Percentiles rank a stretch among this genome's conserved stretches.
phyloP scores from a whole-genome alignment of 2,797 vertebrate genomes.

The Liasis olivaceus region DNA sequence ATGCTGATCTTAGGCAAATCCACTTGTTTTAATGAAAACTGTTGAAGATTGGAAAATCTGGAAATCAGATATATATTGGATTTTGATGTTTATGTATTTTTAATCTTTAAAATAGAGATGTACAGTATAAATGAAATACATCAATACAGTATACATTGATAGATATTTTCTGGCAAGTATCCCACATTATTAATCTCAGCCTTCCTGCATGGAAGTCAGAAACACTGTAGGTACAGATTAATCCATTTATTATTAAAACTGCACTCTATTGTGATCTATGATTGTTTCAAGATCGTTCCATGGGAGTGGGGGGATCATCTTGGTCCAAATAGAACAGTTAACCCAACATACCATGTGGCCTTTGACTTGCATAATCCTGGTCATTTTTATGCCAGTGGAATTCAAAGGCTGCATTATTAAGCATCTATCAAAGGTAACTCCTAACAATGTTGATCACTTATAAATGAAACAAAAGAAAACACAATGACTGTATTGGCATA shows the following conservation, averaged over 20 bases:
- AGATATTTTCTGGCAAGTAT: not conserved
- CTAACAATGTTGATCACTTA: not conserved
- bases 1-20: not conserved
- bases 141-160: not conserved
- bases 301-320: not conserved
- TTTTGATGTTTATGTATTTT: not conserved
- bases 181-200: not conserved
- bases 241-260: not conserved
- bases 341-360: not conserved
- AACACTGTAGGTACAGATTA: not conserved
- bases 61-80: not conserved
- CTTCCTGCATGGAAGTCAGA: not conserved
- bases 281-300: not conserved
- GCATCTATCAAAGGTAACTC: not conserved
- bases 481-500: not conserved
- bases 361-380: not conserved
- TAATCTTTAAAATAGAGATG: not conserved
- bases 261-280: not conserved
- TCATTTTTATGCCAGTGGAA: not conserved
- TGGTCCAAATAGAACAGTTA: not conserved
- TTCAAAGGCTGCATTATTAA: not conserved
- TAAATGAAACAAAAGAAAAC: not conserved
- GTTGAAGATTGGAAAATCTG: not conserved
- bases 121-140: not conserved
- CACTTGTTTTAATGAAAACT: not conserved